phyloP scores from a whole-genome alignment of 2,888 invertebrate species.

The Himalopsyche kuldschensis region DNA sequence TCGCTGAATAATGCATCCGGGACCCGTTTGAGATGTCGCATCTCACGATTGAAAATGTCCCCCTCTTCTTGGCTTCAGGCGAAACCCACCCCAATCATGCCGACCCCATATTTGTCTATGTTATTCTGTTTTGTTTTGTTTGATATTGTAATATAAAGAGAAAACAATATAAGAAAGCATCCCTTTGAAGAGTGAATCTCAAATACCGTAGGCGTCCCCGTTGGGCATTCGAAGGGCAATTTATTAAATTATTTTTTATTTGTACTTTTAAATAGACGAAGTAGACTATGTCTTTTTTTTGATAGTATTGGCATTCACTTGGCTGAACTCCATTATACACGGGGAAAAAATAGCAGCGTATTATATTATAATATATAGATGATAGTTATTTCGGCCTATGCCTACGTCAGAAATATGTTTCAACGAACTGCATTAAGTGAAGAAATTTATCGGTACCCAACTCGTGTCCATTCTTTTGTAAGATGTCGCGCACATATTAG shows the following conservation, averaged over 20 bases:
- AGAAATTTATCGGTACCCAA: too few species aligned
- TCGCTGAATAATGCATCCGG: constrained; percentile 22
- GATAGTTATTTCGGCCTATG: too few species aligned
- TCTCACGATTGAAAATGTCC: not conserved
- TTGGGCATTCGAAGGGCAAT: not conserved
- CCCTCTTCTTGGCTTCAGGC: not conserved
- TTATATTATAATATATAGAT: too few species aligned
- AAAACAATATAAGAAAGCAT: not conserved
- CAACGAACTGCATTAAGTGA: too few species aligned
- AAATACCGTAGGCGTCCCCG: not conserved
- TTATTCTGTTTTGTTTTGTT: not conserved
- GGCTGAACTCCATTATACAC: too few species aligned
- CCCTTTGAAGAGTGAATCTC: not conserved
- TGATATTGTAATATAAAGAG: not conserved
- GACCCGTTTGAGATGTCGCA: not conserved
- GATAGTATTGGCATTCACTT: too few species aligned
- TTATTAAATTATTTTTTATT: not conserved
- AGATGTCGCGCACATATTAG: too few species aligned
- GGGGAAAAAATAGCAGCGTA: too few species aligned
- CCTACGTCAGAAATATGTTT: too few species aligned
- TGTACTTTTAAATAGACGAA: too few species aligned
- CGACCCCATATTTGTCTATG: not conserved
- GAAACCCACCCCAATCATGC: not conserved
- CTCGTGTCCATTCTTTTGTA: too few species aligned
- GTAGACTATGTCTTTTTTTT: too few species aligned